Conservation (phyloP, 2,888 invertebrate species). For the Psococerastis gibbosa region DNA sequence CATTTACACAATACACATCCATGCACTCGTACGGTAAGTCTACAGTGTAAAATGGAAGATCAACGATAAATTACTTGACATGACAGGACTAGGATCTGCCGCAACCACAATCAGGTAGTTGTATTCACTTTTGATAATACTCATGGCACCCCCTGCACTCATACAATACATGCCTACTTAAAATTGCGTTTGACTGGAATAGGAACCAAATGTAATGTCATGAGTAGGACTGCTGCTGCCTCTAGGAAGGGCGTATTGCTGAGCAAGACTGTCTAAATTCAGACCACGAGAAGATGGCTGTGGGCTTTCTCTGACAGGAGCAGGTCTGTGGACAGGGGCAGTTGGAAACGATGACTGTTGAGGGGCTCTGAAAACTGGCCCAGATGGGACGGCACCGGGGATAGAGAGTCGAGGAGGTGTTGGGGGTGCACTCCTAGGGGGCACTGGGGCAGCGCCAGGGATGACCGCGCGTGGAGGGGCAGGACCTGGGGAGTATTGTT, state of each 20-base stretch:
- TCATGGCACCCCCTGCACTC: too few relatives aligned
- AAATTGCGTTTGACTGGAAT: constrained; percentile 11
- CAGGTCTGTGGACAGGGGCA: constrained; percentile 20
- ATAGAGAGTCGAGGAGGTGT: constrained; percentile 13
- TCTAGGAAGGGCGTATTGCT: constrained; percentile 59
- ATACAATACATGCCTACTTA: background rate
- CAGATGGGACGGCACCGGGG: constrained; percentile 25
- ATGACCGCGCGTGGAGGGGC: constrained; percentile 11
- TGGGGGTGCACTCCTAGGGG: background rate
- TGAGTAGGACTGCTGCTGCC: constrained; percentile 45
- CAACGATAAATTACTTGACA: too few relatives aligned
- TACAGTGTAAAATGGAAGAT: too few relatives aligned
- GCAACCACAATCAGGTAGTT: too few relatives aligned
- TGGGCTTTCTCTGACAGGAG: constrained; percentile 24
- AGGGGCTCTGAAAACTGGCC: constrained; percentile 19
- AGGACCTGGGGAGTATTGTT: constrained; percentile 12
- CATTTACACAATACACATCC: too few relatives aligned
- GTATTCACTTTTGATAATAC: too few relatives aligned
- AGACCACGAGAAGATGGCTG: constrained; percentile 23
- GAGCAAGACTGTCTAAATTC: constrained; percentile 58
- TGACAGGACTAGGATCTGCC: too few relatives aligned
- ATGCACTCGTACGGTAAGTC: too few relatives aligned
- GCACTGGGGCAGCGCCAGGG: constrained; percentile 1
- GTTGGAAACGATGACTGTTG: constrained; percentile 16
- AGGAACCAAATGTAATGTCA: constrained; percentile 56